Base-by-base conservation (phyloP, 2,888 invertebrate genomes). In the Scotopteryx bipunctaria region DNA sequence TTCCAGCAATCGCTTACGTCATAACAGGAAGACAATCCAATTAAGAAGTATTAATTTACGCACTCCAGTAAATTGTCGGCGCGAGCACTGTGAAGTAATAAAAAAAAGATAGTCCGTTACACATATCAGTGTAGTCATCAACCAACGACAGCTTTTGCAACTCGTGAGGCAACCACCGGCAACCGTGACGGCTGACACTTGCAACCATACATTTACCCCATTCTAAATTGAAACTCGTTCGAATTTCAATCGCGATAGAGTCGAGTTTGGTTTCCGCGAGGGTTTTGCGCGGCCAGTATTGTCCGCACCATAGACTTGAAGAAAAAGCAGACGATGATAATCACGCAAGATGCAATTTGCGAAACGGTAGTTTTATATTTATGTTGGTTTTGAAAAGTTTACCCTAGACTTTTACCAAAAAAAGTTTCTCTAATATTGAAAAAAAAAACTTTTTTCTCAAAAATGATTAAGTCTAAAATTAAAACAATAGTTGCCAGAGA, bases 71-170 rank as follows among this genome's bases (percentile, higher is more conserved):
- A 53, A 59, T 57, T 55, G 60, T 48, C 48, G 47, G 56, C 47
- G 51, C 58, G 58, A 58, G 45, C 53, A 57, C 58, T 58, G 54
- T 63, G 59, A 64, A 63, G 59, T 60, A 63, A 66, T 51, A 61
- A 53, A 57, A 40, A 57, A 48, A 36, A 77, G 73, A 75, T 73
- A 76, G 73, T 69, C 83, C 82, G 84, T 85, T 86, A 83, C 78
- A 81, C 80, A 77, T 81, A 81, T 78, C 81, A 69, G 73, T 66
- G 75, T 79, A 78, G 78, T 74, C 75, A 78, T 77, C 79, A 70
- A 76, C 71, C 78, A 73, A 76, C 83, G 82, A 83, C 83, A 84
- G 78, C 82, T 82, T 77, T 83, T 78, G 85, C 86, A 86, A 86
- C 83, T 76, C 75, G 73, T 87, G 86, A 77, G 77, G 86, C 80